A percentile compares a stretch with the other conserved stretches of the same genome.
phyloP scores from a whole-genome alignment of 2,888 invertebrate genomes.

The Nysson spinosus region DNA sequence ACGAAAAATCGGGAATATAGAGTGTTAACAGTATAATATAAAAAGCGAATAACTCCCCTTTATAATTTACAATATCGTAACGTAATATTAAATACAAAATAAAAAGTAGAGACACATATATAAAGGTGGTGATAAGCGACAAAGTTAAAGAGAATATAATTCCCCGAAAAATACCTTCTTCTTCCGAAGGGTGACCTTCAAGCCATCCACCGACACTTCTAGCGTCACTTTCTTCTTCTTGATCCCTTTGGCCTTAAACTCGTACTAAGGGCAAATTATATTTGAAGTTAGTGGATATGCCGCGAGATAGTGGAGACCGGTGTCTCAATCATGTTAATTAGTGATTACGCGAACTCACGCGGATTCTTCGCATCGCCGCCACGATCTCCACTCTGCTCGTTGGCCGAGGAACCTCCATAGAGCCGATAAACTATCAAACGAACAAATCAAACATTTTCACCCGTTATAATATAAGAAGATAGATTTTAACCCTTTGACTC shows the following conservation, averaged over 20 bases:
- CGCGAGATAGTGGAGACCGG: constrained; percentile 5
- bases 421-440: constrained; percentile 93
- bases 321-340: constrained; percentile 38
- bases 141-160: no score
- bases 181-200: constrained; percentile 91
- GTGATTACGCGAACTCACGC: constrained; percentile 83
- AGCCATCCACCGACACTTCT: constrained; percentile 96
- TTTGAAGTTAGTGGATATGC: constrained; percentile 19
- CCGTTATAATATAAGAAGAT: neutral
- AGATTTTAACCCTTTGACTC: no score
- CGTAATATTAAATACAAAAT: no score
- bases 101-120: no score
- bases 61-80: no score
- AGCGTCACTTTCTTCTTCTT: constrained; percentile 98
- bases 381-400: constrained; percentile 98
- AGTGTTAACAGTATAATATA: no score
- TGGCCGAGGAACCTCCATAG: constrained; percentile 97
- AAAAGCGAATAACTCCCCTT: no score
- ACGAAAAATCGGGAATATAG: no score
- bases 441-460: constrained; percentile 16
- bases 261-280: constrained; percentile 86
- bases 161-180: constrained; percentile 84
- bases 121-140: no score
- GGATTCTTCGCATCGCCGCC: constrained; percentile 98
- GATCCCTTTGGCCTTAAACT: constrained; percentile 98